A percentile compares a stretch with the other conserved stretches of the same genome.
Conservation (phyloP, 2,797 vertebrate species). For the Hapalemur alaotrensis region DNA sequence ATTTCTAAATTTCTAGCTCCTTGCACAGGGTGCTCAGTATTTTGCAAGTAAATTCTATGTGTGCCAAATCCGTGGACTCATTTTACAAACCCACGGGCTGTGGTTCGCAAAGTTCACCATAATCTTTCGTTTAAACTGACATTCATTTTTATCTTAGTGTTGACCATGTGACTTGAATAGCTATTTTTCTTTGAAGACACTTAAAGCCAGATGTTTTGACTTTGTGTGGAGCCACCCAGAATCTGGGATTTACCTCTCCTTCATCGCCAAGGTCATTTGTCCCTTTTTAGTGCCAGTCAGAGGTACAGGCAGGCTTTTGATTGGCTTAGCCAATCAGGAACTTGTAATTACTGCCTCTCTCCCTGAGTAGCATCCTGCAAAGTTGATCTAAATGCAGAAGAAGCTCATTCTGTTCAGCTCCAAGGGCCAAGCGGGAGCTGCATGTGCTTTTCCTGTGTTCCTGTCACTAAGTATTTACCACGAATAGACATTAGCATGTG, state of each 20-base stretch:
- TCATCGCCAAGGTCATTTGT: neutral
- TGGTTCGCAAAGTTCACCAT: neutral
- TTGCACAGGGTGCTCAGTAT: neutral
- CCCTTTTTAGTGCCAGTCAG: neutral
- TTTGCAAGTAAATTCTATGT: neutral
- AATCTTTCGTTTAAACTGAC: neutral
- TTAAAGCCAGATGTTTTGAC: neutral
- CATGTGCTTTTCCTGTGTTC: neutral
- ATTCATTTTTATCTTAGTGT: constrained; percentile 29
- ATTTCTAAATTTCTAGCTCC: neutral
- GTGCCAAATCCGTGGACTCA: neutral
- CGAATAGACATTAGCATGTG: neutral
- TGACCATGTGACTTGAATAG: neutral
- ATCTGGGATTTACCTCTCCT: constrained; percentile 9
- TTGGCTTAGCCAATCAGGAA: neutral
- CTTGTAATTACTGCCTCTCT: neutral
- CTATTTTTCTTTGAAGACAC: neutral
- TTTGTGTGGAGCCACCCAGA: neutral
- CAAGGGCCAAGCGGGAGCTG: neutral
- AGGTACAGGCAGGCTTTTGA: neutral
- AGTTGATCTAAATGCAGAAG: neutral
- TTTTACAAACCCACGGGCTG: neutral
- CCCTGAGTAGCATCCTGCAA: neutral
- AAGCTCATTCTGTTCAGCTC: neutral
- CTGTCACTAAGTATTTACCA: neutral